Base-by-base conservation (phyloP, 2,797 vertebrate genomes). In the Linurgus olivaceus region DNA sequence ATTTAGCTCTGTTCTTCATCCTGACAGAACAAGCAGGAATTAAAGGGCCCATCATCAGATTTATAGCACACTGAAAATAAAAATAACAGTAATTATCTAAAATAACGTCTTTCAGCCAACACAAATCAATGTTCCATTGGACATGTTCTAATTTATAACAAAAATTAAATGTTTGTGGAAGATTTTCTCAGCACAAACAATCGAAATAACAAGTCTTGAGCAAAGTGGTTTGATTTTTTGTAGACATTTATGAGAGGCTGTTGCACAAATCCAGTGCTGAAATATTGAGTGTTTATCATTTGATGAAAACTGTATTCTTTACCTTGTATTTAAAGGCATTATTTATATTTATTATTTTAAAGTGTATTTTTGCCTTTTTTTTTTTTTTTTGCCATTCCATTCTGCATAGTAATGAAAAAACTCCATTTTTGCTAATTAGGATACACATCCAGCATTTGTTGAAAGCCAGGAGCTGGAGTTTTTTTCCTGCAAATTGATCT, bases 1-100 rank as follows among this genome's bases (percentile, higher is more conserved):
- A 95, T 93, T 95, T 84, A 96, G 91, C 89, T 68, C 67, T 15
- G 21, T 81, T 96, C 95, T 80, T 93, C 89, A 66, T 92, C 78
- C 79, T 54, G 89, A 55, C 44, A 81, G 85, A 88, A 78, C 58
- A 35, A 74, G 86, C 58, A 59, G 91, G 58, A 95, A 94, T 93
- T 97, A 96, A 96, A 96, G 92, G 87, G 92, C 58, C 92, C 92
- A 76, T 84, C 33, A 59, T n/a, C 55, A 73, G 87, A 66, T 90
- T 93, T 86, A 42, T 10, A 13, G 90, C 59, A 57, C 55, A 14
- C 15, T 18, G 58, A 40, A 61, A 42, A 37, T 48, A 82, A 84
- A 83, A 47, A 62, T n/a, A 67, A 42, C 51, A 9, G 31, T 44
- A 45, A 88, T 94, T 92, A 87, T 71, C 61, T 91, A 31, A 70